Percentiles rank a stretch among this genome's conserved stretches.
Evolutionary conservation across 2,113 vertebrate species (phyloP).

Genomic region (Halcyon senegalensis): DNA sequence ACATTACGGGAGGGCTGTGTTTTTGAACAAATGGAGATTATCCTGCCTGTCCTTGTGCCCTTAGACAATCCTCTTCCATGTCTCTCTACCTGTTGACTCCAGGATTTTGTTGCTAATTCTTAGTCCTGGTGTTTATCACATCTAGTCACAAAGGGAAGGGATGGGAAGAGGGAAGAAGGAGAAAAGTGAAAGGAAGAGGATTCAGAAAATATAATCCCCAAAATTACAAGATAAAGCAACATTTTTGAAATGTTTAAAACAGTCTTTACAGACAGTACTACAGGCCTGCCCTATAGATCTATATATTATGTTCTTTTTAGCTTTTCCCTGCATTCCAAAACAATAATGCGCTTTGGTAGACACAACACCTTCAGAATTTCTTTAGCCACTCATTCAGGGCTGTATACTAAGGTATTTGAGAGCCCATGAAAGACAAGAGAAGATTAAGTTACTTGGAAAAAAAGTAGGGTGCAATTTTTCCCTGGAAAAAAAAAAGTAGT

Average conservation of each 20-base stretch:
- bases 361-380: neutral
- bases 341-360: neutral
- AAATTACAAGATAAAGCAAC: neutral
- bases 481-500: fast-evolving
- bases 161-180: fast-evolving
- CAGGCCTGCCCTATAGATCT: neutral
- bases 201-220: neutral
- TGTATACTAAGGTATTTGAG: neutral
- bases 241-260: neutral
- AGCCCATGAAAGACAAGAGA: neutral
- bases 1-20: no score
- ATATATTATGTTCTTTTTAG: neutral
- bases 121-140: neutral
- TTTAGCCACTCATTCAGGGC: neutral
- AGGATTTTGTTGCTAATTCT: neutral
- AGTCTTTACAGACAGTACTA: neutral
- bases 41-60: neutral
- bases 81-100: neutral
- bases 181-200: neutral
- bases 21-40: neutral
- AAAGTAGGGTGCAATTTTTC: neutral
- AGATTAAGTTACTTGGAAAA: neutral
- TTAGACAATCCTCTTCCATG: neutral
- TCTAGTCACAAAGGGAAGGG: no score
- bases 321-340: neutral